phyloP scores from a whole-genome alignment of 1,140 invertebrate genomes.

The Oryzaephilus surinamensis region DNA sequence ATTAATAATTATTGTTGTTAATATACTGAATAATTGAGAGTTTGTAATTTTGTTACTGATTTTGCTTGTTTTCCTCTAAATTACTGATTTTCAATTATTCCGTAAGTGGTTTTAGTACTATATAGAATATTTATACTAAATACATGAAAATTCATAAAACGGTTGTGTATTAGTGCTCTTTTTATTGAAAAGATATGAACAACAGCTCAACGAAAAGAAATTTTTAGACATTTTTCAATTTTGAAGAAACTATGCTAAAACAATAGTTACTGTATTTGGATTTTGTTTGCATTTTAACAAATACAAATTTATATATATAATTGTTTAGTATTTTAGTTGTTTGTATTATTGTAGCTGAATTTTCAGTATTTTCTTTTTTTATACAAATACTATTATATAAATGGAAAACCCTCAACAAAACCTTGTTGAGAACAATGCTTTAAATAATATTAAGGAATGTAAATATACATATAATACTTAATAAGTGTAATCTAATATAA shows the following conservation, averaged over 20 bases:
- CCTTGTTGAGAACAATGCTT: slow-evolving; percentile 21
- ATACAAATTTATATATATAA: background rate
- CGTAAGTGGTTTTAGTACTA: background rate
- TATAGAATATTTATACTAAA: background rate
- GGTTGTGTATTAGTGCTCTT: background rate
- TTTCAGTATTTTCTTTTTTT: background rate
- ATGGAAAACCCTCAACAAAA: no score
- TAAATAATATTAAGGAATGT: slow-evolving; percentile 23
- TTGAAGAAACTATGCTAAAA: no score
- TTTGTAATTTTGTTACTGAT: slow-evolving; percentile 4
- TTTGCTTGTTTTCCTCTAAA: slow-evolving; percentile 5
- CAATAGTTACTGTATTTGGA: background rate
- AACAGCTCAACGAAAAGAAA: no score
- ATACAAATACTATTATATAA: background rate
- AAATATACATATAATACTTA: no score
- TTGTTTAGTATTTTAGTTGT: background rate
- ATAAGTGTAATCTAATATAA: slow-evolving; percentile 9
- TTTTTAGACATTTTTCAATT: slow-evolving; percentile 3
- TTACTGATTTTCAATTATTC: background rate
- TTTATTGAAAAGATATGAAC: background rate
- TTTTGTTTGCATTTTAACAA: background rate
- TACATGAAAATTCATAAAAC: background rate
- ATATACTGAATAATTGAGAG: background rate
- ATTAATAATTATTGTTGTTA: background rate
- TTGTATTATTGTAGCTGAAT: background rate